These are phyloP conservation scores for Priocnemis perturbator DNA, from an alignment of 2,888 invertebrate species.

Conservation along the genomic window DNA sequence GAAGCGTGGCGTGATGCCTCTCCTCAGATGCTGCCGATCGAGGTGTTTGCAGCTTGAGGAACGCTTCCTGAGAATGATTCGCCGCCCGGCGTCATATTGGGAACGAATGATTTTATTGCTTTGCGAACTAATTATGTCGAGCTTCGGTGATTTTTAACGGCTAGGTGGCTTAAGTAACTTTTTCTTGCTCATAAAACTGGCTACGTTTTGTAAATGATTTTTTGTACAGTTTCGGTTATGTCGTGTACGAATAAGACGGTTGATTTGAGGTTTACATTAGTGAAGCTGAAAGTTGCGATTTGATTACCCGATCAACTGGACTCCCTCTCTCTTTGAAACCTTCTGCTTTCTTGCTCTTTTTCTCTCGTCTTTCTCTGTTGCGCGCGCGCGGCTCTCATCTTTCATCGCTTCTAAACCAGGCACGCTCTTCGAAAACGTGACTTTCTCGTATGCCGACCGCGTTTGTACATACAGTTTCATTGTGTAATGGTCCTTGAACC, in stretches of 20 bases:
- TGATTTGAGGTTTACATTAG: too few species aligned
- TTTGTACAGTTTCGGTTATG: too few species aligned
- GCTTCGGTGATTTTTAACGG: too few species aligned
- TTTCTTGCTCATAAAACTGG: too few species aligned
- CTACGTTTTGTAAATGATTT: too few species aligned
- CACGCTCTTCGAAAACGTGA: conserved; percentile 47
- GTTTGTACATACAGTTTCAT: conserved; percentile 41
- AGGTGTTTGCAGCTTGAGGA: background rate
- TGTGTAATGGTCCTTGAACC: conserved; percentile 59
- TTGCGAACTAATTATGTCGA: too few species aligned
- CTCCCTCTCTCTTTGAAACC: too few species aligned
- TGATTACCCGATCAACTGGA: too few species aligned
- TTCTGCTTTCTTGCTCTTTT: background rate
- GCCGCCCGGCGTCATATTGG: background rate
- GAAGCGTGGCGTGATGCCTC: conserved; percentile 4
- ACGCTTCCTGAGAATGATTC: background rate
- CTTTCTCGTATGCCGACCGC: conserved; percentile 48
- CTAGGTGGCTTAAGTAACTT: too few species aligned
- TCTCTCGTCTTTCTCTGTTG: background rate
- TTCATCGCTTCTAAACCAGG: conserved; percentile 6
- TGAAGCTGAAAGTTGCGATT: too few species aligned
- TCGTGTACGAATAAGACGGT: too few species aligned
- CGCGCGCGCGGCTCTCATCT: background rate
- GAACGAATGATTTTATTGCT: background rate
- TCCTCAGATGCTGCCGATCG: background rate